Percentiles rank a stretch among this genome's conserved stretches.
Evolutionary conservation across 53 echinoderm and acorn worm species (phyloP).

Genomic region (Actinopyga echinites): DNA sequence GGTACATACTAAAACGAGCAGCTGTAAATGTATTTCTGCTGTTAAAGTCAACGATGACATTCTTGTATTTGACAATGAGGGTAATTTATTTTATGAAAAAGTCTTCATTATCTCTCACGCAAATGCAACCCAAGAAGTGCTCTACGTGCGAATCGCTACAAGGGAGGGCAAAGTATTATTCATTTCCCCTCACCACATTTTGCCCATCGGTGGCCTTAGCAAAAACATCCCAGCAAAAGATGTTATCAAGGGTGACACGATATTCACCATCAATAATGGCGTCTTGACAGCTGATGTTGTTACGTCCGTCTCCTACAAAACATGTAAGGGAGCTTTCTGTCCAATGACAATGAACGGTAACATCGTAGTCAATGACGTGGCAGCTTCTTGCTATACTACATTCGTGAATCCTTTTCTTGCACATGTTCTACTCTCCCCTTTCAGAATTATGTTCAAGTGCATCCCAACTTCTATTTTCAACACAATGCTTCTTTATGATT

Average conservation of each 20-base stretch:
- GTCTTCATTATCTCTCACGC: not conserved
- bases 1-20: not conserved
- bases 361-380: constrained; percentile 20
- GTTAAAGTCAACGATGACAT: not conserved
- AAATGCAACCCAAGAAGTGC: not conserved
- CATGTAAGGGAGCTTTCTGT: not conserved
- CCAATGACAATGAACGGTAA: constrained; percentile 12
- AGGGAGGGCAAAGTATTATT: not conserved
- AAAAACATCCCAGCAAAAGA: not conserved
- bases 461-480: not conserved
- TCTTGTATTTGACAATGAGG: not conserved
- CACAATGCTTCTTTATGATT: not conserved
- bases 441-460: not conserved
- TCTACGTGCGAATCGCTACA: not conserved
- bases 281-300: not conserved
- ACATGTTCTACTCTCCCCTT: not conserved
- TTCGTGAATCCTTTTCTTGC: not conserved
- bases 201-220: not conserved
- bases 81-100: not conserved
- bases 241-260: not conserved
- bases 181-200: not conserved
- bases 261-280: not conserved
- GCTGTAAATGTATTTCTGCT: not conserved
- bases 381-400: not conserved
- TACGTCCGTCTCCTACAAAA: not conserved